Percentiles rank a stretch among this genome's conserved stretches.
These are phyloP conservation scores for Poecilia gillii DNA, from an alignment of 2,797 vertebrate species.

Conservation along the genomic window DNA sequence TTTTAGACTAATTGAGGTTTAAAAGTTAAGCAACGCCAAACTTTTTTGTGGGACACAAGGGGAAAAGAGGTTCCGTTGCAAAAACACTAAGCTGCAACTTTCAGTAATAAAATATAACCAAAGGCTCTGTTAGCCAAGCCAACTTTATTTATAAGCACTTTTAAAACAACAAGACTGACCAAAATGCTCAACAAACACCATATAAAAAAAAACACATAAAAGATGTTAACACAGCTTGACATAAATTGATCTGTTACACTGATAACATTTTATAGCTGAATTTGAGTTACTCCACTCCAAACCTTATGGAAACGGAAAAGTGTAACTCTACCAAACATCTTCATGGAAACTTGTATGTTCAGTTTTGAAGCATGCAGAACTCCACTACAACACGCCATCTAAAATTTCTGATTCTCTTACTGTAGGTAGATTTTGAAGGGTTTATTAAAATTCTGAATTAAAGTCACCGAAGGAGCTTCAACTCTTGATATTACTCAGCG, in stretches of 20 bases:
- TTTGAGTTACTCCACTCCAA: neutral
- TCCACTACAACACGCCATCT: neutral
- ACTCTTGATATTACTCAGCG: too few relatives aligned
- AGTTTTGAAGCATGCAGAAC: neutral
- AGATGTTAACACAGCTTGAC: too few relatives aligned
- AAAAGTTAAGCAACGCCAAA: neutral
- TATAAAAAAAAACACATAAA: too few relatives aligned
- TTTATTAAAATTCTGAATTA: neutral
- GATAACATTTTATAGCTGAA: neutral
- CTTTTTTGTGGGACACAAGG: neutral
- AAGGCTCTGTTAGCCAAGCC: neutral
- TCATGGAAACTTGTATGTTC: neutral
- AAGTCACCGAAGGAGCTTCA: neutral
- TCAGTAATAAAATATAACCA: neutral
- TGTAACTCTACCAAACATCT: neutral
- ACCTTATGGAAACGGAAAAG: neutral
- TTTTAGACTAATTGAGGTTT: neutral
- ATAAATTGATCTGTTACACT: neutral
- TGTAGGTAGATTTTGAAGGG: neutral
- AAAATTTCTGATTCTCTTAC: neutral
- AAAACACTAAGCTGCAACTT: neutral
- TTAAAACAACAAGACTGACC: too few relatives aligned
- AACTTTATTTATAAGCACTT: too few relatives aligned
- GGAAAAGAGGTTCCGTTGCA: neutral
- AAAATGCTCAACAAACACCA: too few relatives aligned